A percentile compares a stretch with the other conserved stretches of the same genome.
These are phyloP conservation scores for Athetis lepigone DNA, from an alignment of 2,888 invertebrate genomes.

Conservation along the genomic window DNA sequence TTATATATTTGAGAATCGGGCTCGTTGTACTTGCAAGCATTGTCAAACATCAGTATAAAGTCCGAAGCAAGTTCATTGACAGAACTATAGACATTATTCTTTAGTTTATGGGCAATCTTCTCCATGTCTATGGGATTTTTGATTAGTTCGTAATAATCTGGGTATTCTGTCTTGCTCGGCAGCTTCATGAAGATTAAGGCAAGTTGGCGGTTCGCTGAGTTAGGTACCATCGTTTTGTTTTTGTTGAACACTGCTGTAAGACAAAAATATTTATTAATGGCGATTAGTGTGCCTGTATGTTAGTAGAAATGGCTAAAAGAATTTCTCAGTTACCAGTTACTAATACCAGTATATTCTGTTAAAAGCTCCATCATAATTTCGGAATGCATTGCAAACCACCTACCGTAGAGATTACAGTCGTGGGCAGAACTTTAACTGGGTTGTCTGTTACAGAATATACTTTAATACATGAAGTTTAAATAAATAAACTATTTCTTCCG, in stretches of 20 bases:
- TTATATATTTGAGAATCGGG: constrained; percentile 99
- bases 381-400: too few relatives aligned
- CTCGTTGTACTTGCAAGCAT: constrained; percentile 99
- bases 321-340: too few relatives aligned
- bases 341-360: too few relatives aligned
- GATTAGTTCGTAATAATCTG: constrained; percentile 99
- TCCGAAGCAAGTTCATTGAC: constrained; percentile 97
- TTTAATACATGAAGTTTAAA: too few relatives aligned
- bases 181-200: constrained; percentile 98
- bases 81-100: constrained; percentile 93
- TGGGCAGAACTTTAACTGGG: too few relatives aligned
- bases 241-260: background rate
- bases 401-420: too few relatives aligned
- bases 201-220: constrained; percentile 95
- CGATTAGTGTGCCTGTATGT: background rate
- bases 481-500: too few relatives aligned
- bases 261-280: background rate
- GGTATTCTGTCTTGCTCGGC: constrained; percentile 98
- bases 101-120: constrained; percentile 96
- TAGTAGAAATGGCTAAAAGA: too few relatives aligned
- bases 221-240: background rate
- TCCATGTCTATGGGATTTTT: constrained; percentile 99
- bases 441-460: too few relatives aligned
- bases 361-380: too few relatives aligned
- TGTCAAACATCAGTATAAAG: constrained; percentile 98